Conservation (phyloP, 2,797 vertebrate genomes). For the Pithecia hirsuta region DNA sequence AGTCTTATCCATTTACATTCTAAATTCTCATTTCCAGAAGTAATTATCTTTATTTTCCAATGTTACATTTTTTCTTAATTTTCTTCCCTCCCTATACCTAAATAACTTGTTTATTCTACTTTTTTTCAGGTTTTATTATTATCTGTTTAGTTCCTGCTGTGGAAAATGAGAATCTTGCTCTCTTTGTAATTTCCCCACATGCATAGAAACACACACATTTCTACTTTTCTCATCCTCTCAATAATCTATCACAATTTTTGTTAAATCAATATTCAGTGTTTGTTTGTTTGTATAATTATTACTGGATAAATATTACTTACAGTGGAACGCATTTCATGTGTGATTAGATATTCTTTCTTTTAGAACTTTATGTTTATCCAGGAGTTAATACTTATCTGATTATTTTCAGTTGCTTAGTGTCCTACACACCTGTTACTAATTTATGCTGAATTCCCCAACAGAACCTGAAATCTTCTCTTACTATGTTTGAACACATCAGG, state of each 20-base stretch:
- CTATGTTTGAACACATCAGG: not conserved
- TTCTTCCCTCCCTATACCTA: not conserved
- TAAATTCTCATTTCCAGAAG: not conserved
- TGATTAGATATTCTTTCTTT: not conserved
- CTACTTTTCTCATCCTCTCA: not conserved
- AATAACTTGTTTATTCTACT: not conserved
- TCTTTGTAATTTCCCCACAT: not conserved
- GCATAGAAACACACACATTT: not conserved
- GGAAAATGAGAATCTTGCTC: not conserved
- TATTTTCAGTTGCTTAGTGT: conserved; percentile 21
- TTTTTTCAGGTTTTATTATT: not conserved
- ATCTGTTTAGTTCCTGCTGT: not conserved
- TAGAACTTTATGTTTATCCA: not conserved
- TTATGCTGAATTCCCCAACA: not conserved
- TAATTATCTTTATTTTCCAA: not conserved
- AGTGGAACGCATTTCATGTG: not conserved
- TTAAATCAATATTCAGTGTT: not conserved
- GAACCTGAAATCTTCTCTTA: not conserved
- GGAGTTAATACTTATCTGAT: not conserved
- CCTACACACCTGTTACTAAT: not conserved
- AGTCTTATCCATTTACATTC: not conserved
- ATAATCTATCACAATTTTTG: not conserved
- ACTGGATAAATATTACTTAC: not conserved
- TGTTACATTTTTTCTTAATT: not conserved
- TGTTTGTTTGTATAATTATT: not conserved